Percentiles rank a stretch among this genome's conserved stretches.
Conservation (phyloP, 2,797 vertebrate genomes). For the Acanthis flammea region DNA sequence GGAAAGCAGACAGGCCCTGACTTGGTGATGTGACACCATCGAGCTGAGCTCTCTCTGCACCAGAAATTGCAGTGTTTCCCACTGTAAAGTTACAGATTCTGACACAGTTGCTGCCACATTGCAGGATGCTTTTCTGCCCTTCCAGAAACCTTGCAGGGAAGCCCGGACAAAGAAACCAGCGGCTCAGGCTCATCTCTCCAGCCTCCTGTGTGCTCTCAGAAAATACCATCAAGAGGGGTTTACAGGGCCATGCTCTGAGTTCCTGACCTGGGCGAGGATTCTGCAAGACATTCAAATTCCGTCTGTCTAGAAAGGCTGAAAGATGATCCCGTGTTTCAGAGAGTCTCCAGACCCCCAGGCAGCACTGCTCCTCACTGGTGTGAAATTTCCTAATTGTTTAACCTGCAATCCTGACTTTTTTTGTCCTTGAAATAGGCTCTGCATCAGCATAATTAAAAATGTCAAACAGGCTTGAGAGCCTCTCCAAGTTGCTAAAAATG, state of each 20-base stretch:
- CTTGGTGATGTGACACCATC: background rate
- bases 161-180: background rate
- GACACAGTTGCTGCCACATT: background rate
- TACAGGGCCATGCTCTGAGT: background rate
- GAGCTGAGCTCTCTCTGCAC: background rate
- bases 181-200: background rate
- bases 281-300: slow-evolving; percentile 51
- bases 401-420: slow-evolving; percentile 10
- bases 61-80: background rate
- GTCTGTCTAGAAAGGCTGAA: slow-evolving; percentile 21
- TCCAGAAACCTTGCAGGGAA: background rate
- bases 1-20: background rate
- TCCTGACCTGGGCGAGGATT: slow-evolving; percentile 21
- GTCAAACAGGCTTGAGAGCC: slow-evolving; percentile 68
- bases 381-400: slow-evolving; percentile 36
- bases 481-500: slow-evolving; percentile 65
- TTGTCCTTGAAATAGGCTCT: slow-evolving; percentile 34
- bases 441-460: slow-evolving; percentile 51
- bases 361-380: background rate
- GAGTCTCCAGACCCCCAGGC: slow-evolving; percentile 9
- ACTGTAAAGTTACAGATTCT: background rate
- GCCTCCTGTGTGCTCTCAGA: background rate
- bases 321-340: slow-evolving; percentile 4
- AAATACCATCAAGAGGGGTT: background rate
- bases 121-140: background rate